Percentiles rank a stretch among this genome's conserved stretches.
These are phyloP conservation scores for Artemia franciscana DNA, from an alignment of 1,140 invertebrate species.

Conservation along the genomic window DNA sequence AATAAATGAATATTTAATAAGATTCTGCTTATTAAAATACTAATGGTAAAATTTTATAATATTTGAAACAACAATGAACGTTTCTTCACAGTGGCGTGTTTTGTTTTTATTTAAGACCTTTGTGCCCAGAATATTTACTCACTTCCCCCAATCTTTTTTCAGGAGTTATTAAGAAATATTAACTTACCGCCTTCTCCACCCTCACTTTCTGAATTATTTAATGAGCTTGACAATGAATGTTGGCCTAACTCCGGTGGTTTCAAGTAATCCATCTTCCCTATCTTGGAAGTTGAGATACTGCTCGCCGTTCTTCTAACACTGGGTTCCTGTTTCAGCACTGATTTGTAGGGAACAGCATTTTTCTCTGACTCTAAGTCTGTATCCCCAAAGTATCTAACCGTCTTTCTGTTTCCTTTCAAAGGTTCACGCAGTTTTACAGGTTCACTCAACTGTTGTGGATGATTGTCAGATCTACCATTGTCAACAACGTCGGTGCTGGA, in stretches of 20 bases:
- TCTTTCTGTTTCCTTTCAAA: neutral
- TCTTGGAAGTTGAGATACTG: neutral
- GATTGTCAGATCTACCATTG: neutral
- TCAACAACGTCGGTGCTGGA: neutral
- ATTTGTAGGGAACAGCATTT: neutral
- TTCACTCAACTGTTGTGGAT: neutral
- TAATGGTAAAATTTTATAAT: too few species aligned
- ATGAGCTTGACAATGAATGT: neutral
- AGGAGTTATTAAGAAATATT: too few species aligned
- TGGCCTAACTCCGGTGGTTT: neutral
- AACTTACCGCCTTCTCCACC: neutral
- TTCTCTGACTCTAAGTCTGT: neutral
- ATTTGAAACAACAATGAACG: too few species aligned
- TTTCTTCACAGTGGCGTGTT: too few species aligned
- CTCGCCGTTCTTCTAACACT: neutral
- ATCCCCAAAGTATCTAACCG: neutral
- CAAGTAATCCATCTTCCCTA: neutral
- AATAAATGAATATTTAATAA: too few species aligned
- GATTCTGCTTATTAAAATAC: too few species aligned
- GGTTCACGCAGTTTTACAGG: neutral
- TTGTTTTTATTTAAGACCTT: too few species aligned
- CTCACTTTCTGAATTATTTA: neutral
- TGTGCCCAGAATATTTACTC: too few species aligned
- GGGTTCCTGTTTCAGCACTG: neutral
- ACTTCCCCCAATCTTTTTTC: too few species aligned